A percentile compares a stretch with the other conserved stretches of the same genome.
phyloP scores from a whole-genome alignment of 2,888 invertebrate species.

The Pseudococcus viburni region DNA sequence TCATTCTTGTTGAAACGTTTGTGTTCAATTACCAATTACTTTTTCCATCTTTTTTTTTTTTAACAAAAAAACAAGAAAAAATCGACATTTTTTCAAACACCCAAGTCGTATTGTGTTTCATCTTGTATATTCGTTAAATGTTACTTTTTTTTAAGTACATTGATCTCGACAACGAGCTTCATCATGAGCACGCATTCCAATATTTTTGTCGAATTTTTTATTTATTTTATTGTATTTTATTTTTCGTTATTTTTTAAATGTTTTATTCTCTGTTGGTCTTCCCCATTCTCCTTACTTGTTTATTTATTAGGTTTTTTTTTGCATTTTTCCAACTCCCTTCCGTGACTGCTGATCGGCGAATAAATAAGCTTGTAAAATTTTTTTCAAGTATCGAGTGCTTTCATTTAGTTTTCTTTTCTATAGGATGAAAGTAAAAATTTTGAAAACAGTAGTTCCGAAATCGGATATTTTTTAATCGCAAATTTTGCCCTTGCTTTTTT shows the following conservation, averaged over 20 bases:
- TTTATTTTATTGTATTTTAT: not conserved
- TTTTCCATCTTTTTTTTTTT: not conserved
- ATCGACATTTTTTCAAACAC: not conserved
- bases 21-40: not conserved
- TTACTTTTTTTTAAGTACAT: not conserved
- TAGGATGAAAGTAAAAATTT: not conserved
- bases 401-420: not conserved
- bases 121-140: not conserved
- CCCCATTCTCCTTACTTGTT: not conserved
- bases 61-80: not conserved
- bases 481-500: no score
- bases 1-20: not conserved
- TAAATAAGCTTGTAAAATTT: not conserved
- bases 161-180: conserved; percentile 27
- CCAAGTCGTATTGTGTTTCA: not conserved
- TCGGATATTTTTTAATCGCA: not conserved
- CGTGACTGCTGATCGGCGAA: not conserved
- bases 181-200: conserved; percentile 25
- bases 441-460: not conserved
- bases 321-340: not conserved
- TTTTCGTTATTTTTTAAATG: not conserved
- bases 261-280: conserved; percentile 15
- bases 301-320: not conserved
- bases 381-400: not conserved
- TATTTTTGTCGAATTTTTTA: not conserved